Percentiles rank a stretch among this genome's conserved stretches.
Conservation (phyloP, 2,113 vertebrate genomes). For the Ia io region DNA sequence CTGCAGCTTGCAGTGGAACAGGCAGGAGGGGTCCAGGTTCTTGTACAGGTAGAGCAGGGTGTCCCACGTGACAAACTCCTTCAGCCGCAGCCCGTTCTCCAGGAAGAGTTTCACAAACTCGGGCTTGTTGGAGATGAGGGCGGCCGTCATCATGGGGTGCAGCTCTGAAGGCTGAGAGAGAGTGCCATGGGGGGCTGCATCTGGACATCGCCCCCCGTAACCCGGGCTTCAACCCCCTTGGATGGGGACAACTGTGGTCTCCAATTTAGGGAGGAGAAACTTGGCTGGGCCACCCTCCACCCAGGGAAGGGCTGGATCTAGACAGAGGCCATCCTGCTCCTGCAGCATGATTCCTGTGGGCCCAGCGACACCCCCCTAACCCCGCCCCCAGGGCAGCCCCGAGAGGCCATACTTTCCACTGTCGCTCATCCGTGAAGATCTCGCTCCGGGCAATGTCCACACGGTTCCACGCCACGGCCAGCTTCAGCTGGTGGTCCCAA, state of each 20-base stretch:
- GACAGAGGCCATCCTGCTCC: neutral
- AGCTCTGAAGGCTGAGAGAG: constrained; percentile 89
- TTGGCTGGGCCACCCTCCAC: neutral
- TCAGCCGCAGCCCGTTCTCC: constrained; percentile 91
- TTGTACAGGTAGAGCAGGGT: constrained; percentile 88
- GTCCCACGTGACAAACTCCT: constrained; percentile 87
- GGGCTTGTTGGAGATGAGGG: constrained; percentile 92
- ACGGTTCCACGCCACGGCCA: constrained; percentile 96
- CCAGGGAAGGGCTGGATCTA: neutral
- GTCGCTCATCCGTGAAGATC: constrained; percentile 93
- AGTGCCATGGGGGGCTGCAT: neutral
- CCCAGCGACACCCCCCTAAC: neutral
- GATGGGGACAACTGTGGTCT: rapidly evolving
- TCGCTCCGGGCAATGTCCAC: constrained; percentile 94
- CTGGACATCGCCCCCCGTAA: rapidly evolving
- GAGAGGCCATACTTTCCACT: constrained; percentile 88
- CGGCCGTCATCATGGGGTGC: constrained; percentile 89
- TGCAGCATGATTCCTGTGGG: rapidly evolving
- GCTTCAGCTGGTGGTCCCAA: constrained; percentile 92
- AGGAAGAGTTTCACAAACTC: constrained; percentile 94
- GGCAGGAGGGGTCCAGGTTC: constrained; percentile 85
- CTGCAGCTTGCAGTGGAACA: constrained; percentile 88
- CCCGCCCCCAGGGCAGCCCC: rapidly evolving
- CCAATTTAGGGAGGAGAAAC: neutral
- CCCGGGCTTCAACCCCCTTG: rapidly evolving